Evolutionary conservation across 2,797 vertebrate species (phyloP).

Genomic region (Aphelocoma californica): DNA sequence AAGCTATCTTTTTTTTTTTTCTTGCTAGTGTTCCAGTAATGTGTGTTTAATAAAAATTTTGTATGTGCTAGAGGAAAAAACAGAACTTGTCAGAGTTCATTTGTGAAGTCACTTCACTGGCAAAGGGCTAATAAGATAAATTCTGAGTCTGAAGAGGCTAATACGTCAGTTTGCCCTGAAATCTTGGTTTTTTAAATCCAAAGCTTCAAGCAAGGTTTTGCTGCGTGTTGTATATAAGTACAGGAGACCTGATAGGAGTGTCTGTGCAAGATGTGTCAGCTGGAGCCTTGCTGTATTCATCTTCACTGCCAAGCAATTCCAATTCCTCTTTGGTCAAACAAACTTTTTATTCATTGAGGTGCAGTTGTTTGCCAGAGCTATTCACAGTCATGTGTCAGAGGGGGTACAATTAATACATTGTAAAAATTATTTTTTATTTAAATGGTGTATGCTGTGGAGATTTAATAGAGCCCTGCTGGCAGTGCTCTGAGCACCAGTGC

Average conservation of each 20-base stretch:
- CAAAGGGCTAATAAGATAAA: neutral
- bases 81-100: neutral
- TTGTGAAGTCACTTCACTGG: neutral
- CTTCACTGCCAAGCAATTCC: conserved; percentile 31
- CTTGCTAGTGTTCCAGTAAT: neutral
- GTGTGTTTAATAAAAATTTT: neutral
- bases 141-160: neutral
- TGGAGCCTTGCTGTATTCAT: conserved; percentile 23
- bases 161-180: neutral
- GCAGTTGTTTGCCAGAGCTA: conserved; percentile 60
- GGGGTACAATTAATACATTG: conserved; percentile 64
- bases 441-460: neutral
- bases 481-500: neutral
- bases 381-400: conserved; percentile 49
- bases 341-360: conserved; percentile 66
- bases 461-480: neutral
- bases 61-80: neutral
- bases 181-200: neutral
- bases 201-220: neutral
- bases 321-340: conserved; percentile 56
- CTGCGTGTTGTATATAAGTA: neutral
- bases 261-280: conserved; percentile 45
- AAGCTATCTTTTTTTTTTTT: neutral
- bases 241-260: neutral
- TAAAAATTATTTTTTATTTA: neutral